Evolutionary conservation across 2,888 invertebrate genomes (phyloP), one percentile per base, ranked within the genome.

Genomic region (Chesias legatella): DNA sequence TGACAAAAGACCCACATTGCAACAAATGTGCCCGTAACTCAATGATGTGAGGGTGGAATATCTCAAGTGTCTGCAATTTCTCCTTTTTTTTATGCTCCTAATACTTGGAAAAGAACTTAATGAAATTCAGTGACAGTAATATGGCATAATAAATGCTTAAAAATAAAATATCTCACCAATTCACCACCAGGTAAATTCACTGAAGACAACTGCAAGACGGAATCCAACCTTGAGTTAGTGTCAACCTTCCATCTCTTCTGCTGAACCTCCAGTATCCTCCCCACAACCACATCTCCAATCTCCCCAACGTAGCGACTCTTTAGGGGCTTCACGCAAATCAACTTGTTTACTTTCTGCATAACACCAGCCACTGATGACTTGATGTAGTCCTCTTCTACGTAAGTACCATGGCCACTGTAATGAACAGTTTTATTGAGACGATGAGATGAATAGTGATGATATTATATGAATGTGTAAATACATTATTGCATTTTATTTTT

Each of bases 101-200:
- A n/a, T n/a, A n/a, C n/a, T n/a, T n/a, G n/a, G n/a, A n/a, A n/a
- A n/a, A n/a, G n/a, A n/a, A n/a, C n/a, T n/a, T n/a, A n/a, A n/a
- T n/a, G n/a, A n/a, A n/a, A n/a, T n/a, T n/a, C n/a, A n/a, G n/a
- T n/a, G n/a, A n/a, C n/a, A n/a, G n/a, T n/a, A n/a, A n/a, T n/a
- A n/a, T n/a, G n/a, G n/a, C n/a, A n/a, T n/a, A 24, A n/a, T 24
- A 24, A 24, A 24, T 24, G n/a, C 6, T 6, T 6, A 7, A 7
- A 5, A 8, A 9, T 9, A 10, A 9, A n/a, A 26, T 1, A 35
- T 56, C 78, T 73, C 85, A 95, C 95, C 90, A 98, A 82, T 90
- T 99, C 99, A 37, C 96, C 96, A 17, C 98, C 98, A n/a, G 99
- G 99, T 48, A 99, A 90, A 88, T 99, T 98, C 1, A 99, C 98